Evolutionary conservation across 2,888 invertebrate species (phyloP), one percentile per base, ranked within the genome.

Genomic region (Aelia acuminata): DNA sequence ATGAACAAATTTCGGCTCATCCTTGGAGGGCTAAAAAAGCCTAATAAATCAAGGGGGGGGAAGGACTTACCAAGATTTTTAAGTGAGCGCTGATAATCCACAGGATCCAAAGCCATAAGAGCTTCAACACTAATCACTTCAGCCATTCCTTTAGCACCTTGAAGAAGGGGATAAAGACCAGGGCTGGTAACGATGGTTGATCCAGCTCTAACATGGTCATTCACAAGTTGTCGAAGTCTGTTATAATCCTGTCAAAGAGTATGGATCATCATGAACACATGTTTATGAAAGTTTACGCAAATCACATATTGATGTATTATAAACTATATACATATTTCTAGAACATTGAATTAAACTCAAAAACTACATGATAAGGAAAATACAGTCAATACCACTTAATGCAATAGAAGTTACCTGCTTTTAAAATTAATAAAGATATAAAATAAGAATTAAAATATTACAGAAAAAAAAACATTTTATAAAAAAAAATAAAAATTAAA

Each of bases 51-150:
- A 75, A 50, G 43, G 22, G 20, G 20, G 89, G 2, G n/a, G 4
- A 70, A 39, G 20, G 3, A 90, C 91, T 91, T 90, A 93, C 93
- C 93, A 87, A 93, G 91, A 91, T 93, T 93, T 84, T 91, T 91
- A 4, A 93, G 91, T 70, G 93, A 92, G 90, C 92, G 92, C 88
- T 91, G 92, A 90, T 92, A 92, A n/a, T 92, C 92, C 35, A 92
- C 92, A n/a, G 91, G 91, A 90, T 93, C 93, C 50, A 92, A 92
- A 63, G 92, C 92, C 90, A 92, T 92, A 48, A 93, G 91, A 57
- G 92, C 92, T 90, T 93, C 93, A 13, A 93, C 92, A 89, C 92
- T 93, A 48, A 93, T 92, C 22, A 93, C 91, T 89, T 92, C 92
- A 84, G 90, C 90, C 89, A 90, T 90, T 50, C 90, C 91, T 86